phyloP scores from a whole-genome alignment of 2,797 vertebrate genomes.

The Chromis chromis region DNA sequence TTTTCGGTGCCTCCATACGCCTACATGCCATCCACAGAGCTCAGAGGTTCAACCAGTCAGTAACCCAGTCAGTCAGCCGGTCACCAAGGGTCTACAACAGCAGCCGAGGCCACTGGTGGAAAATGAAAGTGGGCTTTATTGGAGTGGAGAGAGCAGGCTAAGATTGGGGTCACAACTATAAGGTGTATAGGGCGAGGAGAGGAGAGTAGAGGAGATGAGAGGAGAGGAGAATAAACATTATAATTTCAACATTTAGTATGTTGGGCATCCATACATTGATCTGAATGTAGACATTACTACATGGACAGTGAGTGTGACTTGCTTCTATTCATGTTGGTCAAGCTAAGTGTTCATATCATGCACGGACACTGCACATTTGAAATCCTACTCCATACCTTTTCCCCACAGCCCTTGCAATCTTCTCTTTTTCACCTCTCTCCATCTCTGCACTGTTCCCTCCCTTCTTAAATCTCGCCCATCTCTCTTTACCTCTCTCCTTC shows the following conservation, averaged over 20 bases:
- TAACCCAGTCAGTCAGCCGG: constrained; percentile 22
- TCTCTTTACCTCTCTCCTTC: constrained; percentile 24
- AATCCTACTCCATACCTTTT: constrained; percentile 5
- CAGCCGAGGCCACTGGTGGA: constrained; percentile 55
- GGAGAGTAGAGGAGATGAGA: background rate
- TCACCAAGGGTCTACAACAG: constrained; percentile 50
- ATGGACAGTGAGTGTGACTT: background rate
- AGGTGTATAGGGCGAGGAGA: constrained; percentile 60
- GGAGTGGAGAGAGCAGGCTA: constrained; percentile 49
- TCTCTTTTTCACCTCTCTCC: constrained; percentile 42
- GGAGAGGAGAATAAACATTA: constrained; percentile 3
- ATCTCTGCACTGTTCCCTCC: constrained; percentile 11
- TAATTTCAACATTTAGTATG: background rate
- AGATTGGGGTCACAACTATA: constrained; percentile 76
- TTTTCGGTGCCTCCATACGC: background rate
- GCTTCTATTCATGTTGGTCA: background rate
- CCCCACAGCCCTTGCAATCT: constrained; percentile 30
- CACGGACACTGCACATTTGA: background rate
- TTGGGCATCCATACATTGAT: background rate
- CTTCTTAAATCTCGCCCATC: constrained; percentile 31
- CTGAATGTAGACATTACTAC: constrained; percentile 6
- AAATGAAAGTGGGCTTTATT: constrained; percentile 63
- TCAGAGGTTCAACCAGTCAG: constrained; percentile 24
- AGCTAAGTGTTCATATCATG: background rate
- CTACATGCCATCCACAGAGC: background rate